A percentile compares a stretch with the other conserved stretches of the same genome.
phyloP scores from a whole-genome alignment of 2,113 vertebrate genomes.

The Prunella fulvescens region DNA sequence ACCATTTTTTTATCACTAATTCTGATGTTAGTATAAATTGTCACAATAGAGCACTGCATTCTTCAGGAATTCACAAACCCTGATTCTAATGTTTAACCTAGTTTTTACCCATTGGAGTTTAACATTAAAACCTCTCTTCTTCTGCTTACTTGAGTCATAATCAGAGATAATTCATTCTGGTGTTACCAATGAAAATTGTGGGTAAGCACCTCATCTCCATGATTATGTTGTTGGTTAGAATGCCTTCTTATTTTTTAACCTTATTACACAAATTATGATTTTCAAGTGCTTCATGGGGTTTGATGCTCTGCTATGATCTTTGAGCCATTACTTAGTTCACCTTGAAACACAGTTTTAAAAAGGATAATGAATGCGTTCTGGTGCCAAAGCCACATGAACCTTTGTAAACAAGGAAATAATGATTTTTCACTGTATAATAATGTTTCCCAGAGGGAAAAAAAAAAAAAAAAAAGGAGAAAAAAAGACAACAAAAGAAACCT shows the following conservation, averaged over 20 bases:
- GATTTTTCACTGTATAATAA: neutral
- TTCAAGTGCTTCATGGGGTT: neutral
- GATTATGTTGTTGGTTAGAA: neutral
- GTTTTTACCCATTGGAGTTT: neutral
- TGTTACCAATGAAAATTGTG: neutral
- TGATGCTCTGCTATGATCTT: neutral
- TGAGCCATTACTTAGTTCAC: neutral
- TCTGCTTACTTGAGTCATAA: neutral
- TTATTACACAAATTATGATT: neutral
- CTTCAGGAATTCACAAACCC: neutral
- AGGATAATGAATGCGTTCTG: neutral
- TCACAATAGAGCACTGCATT: neutral
- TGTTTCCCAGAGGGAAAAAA: accelerated
- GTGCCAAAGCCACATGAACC: neutral
- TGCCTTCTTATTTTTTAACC: neutral
- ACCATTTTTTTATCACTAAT: neutral
- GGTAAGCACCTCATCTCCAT: neutral
- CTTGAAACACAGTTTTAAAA: neutral
- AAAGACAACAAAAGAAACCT: neutral
- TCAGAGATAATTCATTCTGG: neutral
- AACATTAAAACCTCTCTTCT: neutral
- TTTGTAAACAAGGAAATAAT: neutral
- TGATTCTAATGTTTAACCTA: neutral
- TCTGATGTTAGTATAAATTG: neutral
- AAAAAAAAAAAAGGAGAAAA: neutral